Evolutionary conservation across 2,113 vertebrate genomes (phyloP).

Genomic region (Phodopus roborovskii): DNA sequence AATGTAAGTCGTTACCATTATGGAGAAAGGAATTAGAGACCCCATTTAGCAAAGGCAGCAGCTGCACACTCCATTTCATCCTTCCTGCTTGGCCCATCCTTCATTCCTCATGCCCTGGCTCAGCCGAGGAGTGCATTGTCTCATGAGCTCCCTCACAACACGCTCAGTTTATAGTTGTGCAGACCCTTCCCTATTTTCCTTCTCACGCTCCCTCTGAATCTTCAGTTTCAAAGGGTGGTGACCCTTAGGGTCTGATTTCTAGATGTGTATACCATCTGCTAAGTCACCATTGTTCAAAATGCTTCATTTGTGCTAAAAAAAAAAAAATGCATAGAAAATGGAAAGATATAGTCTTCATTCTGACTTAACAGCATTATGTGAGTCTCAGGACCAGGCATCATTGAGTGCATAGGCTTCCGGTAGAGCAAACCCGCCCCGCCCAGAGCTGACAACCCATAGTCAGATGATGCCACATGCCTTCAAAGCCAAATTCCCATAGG

Average conservation of each 20-base stretch:
- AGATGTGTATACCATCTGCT: constrained; percentile 7
- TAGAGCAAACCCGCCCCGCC: constrained; percentile 1
- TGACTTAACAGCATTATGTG: neutral
- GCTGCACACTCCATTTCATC: constrained; percentile 45
- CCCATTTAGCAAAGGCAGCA: constrained; percentile 48
- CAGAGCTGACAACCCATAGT: neutral
- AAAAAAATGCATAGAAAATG: neutral
- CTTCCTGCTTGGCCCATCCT: constrained; percentile 39
- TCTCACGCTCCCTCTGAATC: neutral
- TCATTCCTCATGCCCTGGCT: constrained; percentile 1
- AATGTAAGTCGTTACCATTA: constrained; percentile 46
- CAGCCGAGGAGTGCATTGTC: constrained; percentile 24
- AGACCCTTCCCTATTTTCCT: neutral
- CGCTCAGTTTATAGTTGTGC: neutral
- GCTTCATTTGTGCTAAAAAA: constrained; percentile 3
- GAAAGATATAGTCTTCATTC: neutral
- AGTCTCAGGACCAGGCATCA: neutral
- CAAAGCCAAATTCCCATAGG: neutral
- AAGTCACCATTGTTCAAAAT: constrained; percentile 60
- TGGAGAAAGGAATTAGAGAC: constrained; percentile 58
- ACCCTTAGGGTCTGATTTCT: constrained; percentile 40
- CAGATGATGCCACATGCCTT: neutral
- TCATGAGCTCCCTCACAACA: neutral
- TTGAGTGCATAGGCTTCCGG: neutral
- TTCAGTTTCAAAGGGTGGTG: constrained; percentile 32